phyloP scores from a whole-genome alignment of 2,797 vertebrate species.

The Bradypodion pumilum region DNA sequence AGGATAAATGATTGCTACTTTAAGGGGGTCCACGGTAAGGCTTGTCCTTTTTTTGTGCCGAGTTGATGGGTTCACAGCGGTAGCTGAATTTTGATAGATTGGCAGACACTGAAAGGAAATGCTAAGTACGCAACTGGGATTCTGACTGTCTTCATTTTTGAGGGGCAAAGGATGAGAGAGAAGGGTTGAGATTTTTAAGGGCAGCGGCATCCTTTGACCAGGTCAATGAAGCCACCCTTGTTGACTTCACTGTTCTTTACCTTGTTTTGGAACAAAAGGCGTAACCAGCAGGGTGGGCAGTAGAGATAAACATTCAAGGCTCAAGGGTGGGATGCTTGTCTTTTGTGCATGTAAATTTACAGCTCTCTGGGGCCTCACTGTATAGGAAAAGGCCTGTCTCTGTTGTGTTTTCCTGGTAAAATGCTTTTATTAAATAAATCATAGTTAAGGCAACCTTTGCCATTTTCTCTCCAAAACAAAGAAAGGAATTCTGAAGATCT shows the following conservation, averaged over 20 bases:
- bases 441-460: conserved; percentile 73
- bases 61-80: conserved; percentile 90
- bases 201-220: conserved; percentile 81
- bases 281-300: conserved; percentile 75
- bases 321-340: conserved; percentile 74
- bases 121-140: conserved; percentile 79
- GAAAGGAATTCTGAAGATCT: background rate
- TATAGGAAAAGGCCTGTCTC: conserved; percentile 81
- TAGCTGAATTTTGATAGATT: conserved; percentile 95
- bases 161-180: conserved; percentile 71
- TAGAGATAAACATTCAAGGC: conserved; percentile 87
- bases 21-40: conserved; percentile 85
- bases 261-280: conserved; percentile 84
- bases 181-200: conserved; percentile 75
- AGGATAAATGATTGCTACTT: conserved; percentile 88
- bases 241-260: conserved; percentile 75
- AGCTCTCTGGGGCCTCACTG: conserved; percentile 74
- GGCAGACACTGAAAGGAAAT: conserved; percentile 93
- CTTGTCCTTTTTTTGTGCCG: conserved; percentile 87
- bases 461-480: conserved; percentile 65
- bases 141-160: conserved; percentile 70
- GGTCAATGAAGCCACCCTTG: conserved; percentile 72
- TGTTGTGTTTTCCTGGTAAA: conserved; percentile 80
- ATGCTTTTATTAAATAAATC: conserved; percentile 85
- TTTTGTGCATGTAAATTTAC: conserved; percentile 85